A percentile compares a stretch with the other conserved stretches of the same genome.
These are phyloP conservation scores for Saccopteryx leptura DNA, from an alignment of 2,113 vertebrate genomes.

Conservation along the genomic window DNA sequence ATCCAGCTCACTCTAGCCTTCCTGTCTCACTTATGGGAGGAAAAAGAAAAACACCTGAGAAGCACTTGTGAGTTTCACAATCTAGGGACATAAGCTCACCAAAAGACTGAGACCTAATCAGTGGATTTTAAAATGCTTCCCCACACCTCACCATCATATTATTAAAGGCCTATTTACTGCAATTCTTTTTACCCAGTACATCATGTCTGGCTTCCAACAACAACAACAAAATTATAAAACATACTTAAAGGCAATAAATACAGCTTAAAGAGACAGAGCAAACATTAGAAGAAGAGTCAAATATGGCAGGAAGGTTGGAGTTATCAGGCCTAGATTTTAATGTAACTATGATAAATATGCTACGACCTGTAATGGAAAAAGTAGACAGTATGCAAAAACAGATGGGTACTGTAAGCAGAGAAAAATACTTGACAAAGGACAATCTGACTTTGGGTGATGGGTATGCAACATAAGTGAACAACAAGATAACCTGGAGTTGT, in stretches of 20 bases:
- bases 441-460: too few relatives aligned
- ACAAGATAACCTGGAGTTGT: too few relatives aligned
- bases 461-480: too few relatives aligned
- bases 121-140: not conserved
- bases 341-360: not conserved
- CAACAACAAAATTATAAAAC: not conserved
- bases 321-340: not conserved
- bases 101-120: not conserved
- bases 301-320: not conserved
- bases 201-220: not conserved
- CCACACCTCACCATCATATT: not conserved
- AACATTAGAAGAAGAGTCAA: not conserved
- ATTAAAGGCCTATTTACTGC: not conserved
- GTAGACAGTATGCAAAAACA: not conserved
- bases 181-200: not conserved
- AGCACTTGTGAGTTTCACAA: not conserved
- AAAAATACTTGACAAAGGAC: conserved; percentile 24
- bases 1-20: not conserved
- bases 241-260: not conserved
- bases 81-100: not conserved
- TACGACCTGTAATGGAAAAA: not conserved
- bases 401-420: not conserved
- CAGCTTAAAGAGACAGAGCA: not conserved
- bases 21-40: not conserved
- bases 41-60: not conserved